Conservation (phyloP, 2,113 vertebrate species). For the Chlamydotis undulata region DNA sequence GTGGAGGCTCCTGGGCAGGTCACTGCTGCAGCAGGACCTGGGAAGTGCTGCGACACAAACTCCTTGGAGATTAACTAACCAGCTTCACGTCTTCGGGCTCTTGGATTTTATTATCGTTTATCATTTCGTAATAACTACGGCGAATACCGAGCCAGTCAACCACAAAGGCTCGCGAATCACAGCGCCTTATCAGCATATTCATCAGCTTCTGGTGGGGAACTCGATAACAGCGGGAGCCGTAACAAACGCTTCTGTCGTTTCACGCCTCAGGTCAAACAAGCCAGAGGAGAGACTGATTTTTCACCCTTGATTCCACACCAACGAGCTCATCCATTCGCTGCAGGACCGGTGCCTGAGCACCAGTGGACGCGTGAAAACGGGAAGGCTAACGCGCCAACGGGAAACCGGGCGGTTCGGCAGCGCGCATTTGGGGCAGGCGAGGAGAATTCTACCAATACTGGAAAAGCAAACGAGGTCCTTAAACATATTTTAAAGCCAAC, state of each 20-base stretch:
- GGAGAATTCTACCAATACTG: background rate
- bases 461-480: background rate
- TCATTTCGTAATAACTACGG: background rate
- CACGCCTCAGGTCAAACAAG: background rate
- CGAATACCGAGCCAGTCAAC: background rate
- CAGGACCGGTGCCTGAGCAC: background rate
- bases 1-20: background rate
- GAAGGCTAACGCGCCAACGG: background rate
- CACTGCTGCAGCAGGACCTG: background rate
- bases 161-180: background rate
- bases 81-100: background rate
- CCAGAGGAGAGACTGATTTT: background rate
- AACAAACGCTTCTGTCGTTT: background rate
- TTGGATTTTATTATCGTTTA: background rate
- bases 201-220: background rate
- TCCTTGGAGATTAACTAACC: background rate
- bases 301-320: conserved; percentile 12
- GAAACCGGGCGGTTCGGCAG: background rate
- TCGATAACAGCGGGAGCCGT: background rate
- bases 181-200: conserved; percentile 45
- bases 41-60: background rate
- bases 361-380: background rate
- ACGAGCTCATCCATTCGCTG: background rate
- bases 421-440: background rate
- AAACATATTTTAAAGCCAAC: background rate